phyloP scores from a whole-genome alignment of 64 coral and sea anemone genomes.

The Dendronephthya gigantea region DNA sequence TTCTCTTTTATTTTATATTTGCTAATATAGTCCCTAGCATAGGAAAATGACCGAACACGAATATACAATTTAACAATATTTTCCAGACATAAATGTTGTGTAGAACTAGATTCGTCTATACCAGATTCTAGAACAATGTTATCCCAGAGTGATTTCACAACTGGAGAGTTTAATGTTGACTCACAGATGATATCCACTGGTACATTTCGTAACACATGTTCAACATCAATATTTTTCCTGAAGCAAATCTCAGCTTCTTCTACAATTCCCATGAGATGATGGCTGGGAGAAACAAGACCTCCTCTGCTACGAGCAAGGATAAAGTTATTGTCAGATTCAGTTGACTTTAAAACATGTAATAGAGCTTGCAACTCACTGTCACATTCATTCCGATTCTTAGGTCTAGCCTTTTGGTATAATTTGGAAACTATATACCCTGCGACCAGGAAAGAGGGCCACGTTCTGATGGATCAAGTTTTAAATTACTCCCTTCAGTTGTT shows the following conservation, averaged over 20 bases:
- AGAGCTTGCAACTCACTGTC: not conserved
- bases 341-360: not conserved
- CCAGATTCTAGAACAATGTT: not conserved
- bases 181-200: not conserved
- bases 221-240: not conserved
- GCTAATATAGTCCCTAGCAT: not conserved
- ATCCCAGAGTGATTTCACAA: not conserved
- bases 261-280: not conserved
- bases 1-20: conserved; percentile 9
- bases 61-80: conserved; percentile 3
- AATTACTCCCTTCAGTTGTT: not conserved
- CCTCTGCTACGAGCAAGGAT: not conserved
- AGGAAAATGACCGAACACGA: not conserved
- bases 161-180: not conserved
- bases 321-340: not conserved
- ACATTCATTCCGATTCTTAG: not conserved
- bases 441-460: not conserved
- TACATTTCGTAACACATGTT: not conserved
- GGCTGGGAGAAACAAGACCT: not conserved
- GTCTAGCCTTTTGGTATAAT: not conserved
- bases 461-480: not conserved
- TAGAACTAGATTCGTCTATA: not conserved
- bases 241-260: conserved; percentile 7
- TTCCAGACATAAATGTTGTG: not conserved
- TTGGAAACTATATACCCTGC: conserved; percentile 10